phyloP scores from a whole-genome alignment of 53 echinoderm and acorn worm species.

The Actinopyga echinites region DNA sequence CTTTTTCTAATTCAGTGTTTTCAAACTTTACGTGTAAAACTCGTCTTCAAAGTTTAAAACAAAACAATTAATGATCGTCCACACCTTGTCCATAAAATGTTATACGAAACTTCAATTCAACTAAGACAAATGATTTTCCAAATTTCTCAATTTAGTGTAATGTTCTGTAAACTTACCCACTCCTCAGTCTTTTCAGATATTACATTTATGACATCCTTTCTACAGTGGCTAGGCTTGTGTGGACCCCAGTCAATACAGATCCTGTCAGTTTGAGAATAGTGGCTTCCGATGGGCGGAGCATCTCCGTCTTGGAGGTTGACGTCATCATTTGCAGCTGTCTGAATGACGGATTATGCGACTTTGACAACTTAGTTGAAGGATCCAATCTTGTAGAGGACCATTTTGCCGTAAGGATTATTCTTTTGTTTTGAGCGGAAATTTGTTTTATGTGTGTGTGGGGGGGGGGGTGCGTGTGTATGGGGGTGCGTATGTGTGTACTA shows the following conservation, averaged over 20 bases:
- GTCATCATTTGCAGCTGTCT: slow-evolving; percentile 80
- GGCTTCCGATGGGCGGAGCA: slow-evolving; percentile 66
- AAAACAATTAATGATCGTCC: too few species aligned
- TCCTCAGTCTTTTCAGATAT: too few species aligned
- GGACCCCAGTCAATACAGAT: slow-evolving; percentile 67
- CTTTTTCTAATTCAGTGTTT: too few species aligned
- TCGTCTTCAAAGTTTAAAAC: too few species aligned
- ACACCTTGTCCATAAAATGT: too few species aligned
- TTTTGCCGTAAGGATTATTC: slow-evolving; percentile 68
- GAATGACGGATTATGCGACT: slow-evolving; percentile 81
- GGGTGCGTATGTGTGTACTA: too few species aligned
- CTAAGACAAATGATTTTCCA: background rate
- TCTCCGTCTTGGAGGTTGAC: slow-evolving; percentile 53
- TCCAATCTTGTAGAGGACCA: slow-evolving; percentile 66
- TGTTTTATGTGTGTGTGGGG: too few species aligned
- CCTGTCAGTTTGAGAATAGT: slow-evolving; percentile 61
- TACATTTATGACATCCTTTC: background rate
- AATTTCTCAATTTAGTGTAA: background rate
- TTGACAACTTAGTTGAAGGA: slow-evolving; percentile 57
- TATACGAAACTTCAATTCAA: too few species aligned
- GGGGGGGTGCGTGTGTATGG: too few species aligned
- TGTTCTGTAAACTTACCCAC: too few species aligned
- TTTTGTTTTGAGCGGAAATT: too few species aligned
- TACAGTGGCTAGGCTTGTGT: slow-evolving; percentile 52
- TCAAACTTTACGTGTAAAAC: too few species aligned